Evolutionary conservation across 2,888 invertebrate genomes (phyloP).

Genomic region (Adelphocoris suturalis): DNA sequence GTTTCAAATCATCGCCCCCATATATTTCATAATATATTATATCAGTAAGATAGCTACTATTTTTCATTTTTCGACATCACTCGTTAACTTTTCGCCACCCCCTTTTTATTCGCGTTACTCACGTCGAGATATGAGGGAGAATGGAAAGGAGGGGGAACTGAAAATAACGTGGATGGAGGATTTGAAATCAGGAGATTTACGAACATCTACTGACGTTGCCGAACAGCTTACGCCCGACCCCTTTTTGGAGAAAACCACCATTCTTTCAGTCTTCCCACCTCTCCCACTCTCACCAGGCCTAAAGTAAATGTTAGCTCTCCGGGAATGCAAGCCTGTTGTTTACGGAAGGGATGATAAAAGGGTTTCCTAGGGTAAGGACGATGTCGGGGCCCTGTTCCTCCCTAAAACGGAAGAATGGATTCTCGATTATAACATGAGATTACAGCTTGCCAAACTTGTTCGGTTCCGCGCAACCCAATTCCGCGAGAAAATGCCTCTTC

Average conservation of each 20-base stretch:
- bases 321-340: conserved; percentile 32
- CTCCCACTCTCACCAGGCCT: neutral
- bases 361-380: conserved; percentile 21
- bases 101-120: neutral
- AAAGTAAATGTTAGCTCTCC: conserved; percentile 38
- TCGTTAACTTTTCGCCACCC: neutral
- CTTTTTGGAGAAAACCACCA: neutral
- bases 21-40: too few species aligned
- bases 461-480: neutral
- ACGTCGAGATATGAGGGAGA: neutral
- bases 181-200: conserved; percentile 31
- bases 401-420: conserved; percentile 19
- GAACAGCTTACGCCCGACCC: neutral
- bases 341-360: conserved; percentile 27
- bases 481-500: neutral
- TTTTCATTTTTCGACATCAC: conserved; percentile 1
- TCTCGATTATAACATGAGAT: conserved; percentile 32
- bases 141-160: neutral
- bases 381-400: neutral
- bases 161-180: neutral
- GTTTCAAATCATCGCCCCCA: too few species aligned
- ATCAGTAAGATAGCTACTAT: neutral
- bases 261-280: neutral
- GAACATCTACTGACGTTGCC: conserved; percentile 22
- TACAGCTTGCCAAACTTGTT: conserved; percentile 29